Evolutionary conservation across 2,113 vertebrate genomes (phyloP), one percentile per base, ranked within the genome.

Genomic region (Copsychus sechellarum): DNA sequence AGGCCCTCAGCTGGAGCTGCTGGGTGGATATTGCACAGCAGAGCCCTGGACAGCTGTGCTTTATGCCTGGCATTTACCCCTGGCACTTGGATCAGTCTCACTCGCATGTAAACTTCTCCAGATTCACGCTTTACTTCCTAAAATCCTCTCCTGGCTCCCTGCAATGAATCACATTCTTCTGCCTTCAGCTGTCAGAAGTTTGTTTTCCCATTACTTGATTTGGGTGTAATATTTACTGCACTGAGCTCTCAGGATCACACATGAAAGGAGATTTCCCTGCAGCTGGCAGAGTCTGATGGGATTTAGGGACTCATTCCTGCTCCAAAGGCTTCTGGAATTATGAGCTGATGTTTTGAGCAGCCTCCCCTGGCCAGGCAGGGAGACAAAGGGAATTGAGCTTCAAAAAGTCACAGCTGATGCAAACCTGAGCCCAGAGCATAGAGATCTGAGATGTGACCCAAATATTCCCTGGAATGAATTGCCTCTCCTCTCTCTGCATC

Each of bases 161-260:
- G 71, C 12, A 61, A 36, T 74, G 65, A 51, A 81, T 92, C 79
- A 61, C 34, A 4, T 29, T 60, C 94, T 50, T 80, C 69, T 13
- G 3, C 64, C 57, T 86, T 74, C 79, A 67, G 67, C 90, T 86
- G 79, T 74, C 79, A 84, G 3, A 81, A 86, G 67, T 90, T 86
- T 72, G 38, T 86, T 94, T 83, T 67, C 64, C 81, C 72, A 74
- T 90, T 58, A 83, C 74, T 71, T 77, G 56, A 50, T 88, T 90
- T 71, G 5, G 11, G 43, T 83, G 90, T 26, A 53, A 84, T 92
- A 88, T 97, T 95, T 94, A 81, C 85, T 88, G 92, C 71, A 24
- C 79, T 64, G 25, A 88, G 90, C 82, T 96, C 89, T 86, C 90
- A 88, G 81, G 51, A 40, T 31, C 21, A 15, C 31, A 7, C 48